Conservation (phyloP, 2,113 vertebrate genomes). For the Aegotheles bennettii region DNA sequence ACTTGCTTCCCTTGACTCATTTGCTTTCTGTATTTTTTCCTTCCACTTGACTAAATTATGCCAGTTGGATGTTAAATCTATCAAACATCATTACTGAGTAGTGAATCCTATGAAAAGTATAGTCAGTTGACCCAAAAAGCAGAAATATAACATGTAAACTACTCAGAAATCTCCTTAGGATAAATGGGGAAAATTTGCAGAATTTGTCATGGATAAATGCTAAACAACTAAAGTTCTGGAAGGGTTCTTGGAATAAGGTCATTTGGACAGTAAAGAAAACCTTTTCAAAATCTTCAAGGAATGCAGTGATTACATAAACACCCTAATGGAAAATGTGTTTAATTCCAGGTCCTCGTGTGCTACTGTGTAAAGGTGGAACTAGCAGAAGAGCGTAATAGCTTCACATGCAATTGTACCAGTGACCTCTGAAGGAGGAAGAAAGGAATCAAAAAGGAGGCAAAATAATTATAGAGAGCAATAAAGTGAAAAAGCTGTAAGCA, state of each 20-base stretch:
- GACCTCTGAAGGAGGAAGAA: not conserved
- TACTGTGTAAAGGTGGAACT: not conserved
- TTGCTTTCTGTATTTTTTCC: not conserved
- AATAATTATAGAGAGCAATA: not conserved
- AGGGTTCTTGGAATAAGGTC: not conserved
- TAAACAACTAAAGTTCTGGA: not conserved
- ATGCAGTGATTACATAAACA: not conserved
- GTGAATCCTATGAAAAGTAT: not conserved
- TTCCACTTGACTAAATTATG: not conserved
- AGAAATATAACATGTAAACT: not conserved
- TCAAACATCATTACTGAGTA: not conserved
- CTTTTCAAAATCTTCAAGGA: not conserved
- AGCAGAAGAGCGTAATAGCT: not conserved
- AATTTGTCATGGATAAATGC: not conserved
- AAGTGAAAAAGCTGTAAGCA: not conserved
- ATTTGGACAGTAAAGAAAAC: not conserved
- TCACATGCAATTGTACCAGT: not conserved
- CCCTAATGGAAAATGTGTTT: not conserved
- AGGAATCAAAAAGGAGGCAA: not conserved
- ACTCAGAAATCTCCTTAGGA: not conserved
- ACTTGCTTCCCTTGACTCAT: not conserved
- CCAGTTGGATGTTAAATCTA: slow-evolving; percentile 16
- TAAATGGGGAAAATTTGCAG: not conserved
- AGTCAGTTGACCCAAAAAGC: not conserved
- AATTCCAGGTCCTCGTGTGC: not conserved